Base-by-base conservation (phyloP, 1,140 invertebrate species). In the Papilio polyxenes region DNA sequence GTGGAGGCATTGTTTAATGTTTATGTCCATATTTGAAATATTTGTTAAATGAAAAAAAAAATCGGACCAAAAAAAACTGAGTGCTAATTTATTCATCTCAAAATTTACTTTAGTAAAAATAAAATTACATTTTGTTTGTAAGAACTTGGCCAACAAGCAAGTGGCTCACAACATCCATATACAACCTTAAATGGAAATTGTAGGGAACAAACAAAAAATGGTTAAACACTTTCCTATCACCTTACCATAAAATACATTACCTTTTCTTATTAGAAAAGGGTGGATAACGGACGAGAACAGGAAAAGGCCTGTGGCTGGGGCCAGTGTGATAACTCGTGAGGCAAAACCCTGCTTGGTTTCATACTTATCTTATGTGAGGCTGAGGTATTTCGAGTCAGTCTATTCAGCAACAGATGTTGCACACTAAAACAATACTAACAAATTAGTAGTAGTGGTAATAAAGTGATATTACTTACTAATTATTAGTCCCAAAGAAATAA, bases 401-500 rank as follows among this genome's bases (percentile, higher is more conserved):
- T 1, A 53, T 6, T 53, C 0, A 53, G 15, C 40, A 44, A 44
- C 40, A 44, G 40, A 44, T 44, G 51, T 53, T 53, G 15, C 4
- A 17, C 51, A 53, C 15, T 17, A 53, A 17, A 53, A 7, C 15
- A 15, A 53, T 15, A 13, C 15, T 17, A 6, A 53, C 51, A 17
- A 17, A 7, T 13, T 13, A 4, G 49, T 9, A 17, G 56, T 20
- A 59, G 56, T 20, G 56, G n/a, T 20, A 59, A 37, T 69, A 11
- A 5, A 37, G 7, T 23, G 13, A 65, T n/a, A n/a, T 85, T 91
- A 97, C 98, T 98, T 96, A 98, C 98, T 97, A 99, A 93, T 99
- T 98, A 86, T 98, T 97, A 53, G 97, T 97, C 75, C 98, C 98
- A 95, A 98, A 99, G 95, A 99, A 99, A 93, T 97, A 98, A 83